Percentiles rank a stretch among this genome's conserved stretches.
Conservation (phyloP, 2,113 vertebrate species). For the Psettodes erumei region DNA sequence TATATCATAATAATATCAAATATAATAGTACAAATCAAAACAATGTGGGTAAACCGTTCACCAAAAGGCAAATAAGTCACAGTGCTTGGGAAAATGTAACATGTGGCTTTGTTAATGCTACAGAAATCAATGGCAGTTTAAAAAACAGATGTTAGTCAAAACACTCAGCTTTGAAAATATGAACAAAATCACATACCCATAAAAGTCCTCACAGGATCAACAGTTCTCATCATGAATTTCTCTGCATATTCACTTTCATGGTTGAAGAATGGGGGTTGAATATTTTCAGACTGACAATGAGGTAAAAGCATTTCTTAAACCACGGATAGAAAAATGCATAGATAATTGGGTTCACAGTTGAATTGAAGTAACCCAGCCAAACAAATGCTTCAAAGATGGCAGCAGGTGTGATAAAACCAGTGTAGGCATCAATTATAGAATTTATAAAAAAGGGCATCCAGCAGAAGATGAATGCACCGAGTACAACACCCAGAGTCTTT, state of each 20-base stretch:
- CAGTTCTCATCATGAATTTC: not conserved
- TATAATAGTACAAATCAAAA: too few relatives aligned
- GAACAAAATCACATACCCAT: not conserved
- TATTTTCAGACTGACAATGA: conserved; percentile 13
- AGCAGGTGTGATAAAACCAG: conserved; percentile 13
- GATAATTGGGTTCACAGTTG: conserved; percentile 26
- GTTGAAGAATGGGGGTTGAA: not conserved
- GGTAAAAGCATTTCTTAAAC: conserved; percentile 13
- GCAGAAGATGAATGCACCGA: conserved; percentile 27
- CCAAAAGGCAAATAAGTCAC: too few relatives aligned
- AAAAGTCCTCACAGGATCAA: too few relatives aligned
- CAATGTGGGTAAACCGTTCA: too few relatives aligned
- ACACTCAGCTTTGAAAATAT: too few relatives aligned
- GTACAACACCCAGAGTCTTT: conserved; percentile 37
- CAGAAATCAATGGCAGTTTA: too few relatives aligned
- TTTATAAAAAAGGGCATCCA: conserved; percentile 29
- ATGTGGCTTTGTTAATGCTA: too few relatives aligned
- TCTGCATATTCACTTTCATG: not conserved
- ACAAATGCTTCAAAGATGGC: conserved; percentile 14
- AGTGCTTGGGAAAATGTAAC: too few relatives aligned
- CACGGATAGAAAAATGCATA: conserved; percentile 35
- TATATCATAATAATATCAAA: too few relatives aligned
- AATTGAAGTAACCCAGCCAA: conserved; percentile 39
- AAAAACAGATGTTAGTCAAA: too few relatives aligned
- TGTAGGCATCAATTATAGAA: not conserved